phyloP scores from a whole-genome alignment of 2,797 vertebrate genomes.

The Borostomias antarcticus region DNA sequence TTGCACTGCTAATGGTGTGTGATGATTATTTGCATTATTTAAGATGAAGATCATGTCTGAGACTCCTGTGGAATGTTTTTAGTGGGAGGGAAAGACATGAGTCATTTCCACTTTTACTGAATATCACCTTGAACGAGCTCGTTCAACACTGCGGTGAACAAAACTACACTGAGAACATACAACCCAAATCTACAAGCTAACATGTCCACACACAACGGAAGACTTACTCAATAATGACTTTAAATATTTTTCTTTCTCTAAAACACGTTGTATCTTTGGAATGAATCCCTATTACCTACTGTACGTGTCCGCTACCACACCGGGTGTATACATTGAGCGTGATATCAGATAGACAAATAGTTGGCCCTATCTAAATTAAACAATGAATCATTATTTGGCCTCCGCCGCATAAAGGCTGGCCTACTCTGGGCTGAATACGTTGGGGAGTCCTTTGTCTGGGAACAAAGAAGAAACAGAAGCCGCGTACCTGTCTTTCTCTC shows the following conservation, averaged over 20 bases:
- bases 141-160: slow-evolving; percentile 19
- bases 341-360: slow-evolving; percentile 84
- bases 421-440: slow-evolving; percentile 83
- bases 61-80: background rate
- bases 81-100: slow-evolving; percentile 6
- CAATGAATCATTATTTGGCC: slow-evolving; percentile 92
- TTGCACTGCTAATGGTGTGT: background rate
- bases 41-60: too few species aligned
- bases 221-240: slow-evolving; percentile 30
- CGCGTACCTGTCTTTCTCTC: slow-evolving; percentile 78
- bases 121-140: slow-evolving; percentile 1
- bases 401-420: slow-evolving; percentile 83
- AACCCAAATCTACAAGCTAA: slow-evolving; percentile 28
- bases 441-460: slow-evolving; percentile 85
- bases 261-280: slow-evolving; percentile 55
- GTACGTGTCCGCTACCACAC: slow-evolving; percentile 70
- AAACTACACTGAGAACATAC: slow-evolving; percentile 22
- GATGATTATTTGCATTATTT: background rate
- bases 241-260: slow-evolving; percentile 4
- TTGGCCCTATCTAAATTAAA: slow-evolving; percentile 87
- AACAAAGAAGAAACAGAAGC: slow-evolving; percentile 85
- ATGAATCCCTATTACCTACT: slow-evolving; percentile 83
- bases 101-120: background rate
- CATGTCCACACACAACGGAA: slow-evolving; percentile 33
- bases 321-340: slow-evolving; percentile 74